These are phyloP conservation scores for Pseudomugil tenellus DNA, from an alignment of 2,797 vertebrate species.

Conservation along the genomic window DNA sequence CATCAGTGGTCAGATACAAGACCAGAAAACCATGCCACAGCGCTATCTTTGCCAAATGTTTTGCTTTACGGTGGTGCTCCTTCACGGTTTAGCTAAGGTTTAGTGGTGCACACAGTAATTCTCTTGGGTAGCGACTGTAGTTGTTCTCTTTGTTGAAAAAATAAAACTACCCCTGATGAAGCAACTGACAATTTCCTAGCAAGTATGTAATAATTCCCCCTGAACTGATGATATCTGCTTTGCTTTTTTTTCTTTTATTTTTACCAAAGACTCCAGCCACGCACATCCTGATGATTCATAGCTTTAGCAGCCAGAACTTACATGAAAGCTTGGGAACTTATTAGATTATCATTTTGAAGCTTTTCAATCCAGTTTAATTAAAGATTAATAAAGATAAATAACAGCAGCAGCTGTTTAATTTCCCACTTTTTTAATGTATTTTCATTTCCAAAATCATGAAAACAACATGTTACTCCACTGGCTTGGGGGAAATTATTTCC, in stretches of 20 bases:
- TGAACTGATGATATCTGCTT: not conserved
- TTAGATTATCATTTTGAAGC: not conserved
- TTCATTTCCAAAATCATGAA: too few relatives aligned
- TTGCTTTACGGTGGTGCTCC: not conserved
- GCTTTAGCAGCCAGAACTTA: not conserved
- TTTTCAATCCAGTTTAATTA: not conserved
- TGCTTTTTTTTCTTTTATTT: too few relatives aligned
- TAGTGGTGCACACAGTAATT: not conserved
- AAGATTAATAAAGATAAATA: too few relatives aligned
- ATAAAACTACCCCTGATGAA: not conserved
- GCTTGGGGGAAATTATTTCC: not conserved
- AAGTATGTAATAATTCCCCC: not conserved
- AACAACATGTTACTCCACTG: not conserved
- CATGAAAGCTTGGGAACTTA: not conserved
- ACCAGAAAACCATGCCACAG: not conserved
- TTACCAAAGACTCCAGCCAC: not conserved
- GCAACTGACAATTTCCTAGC: too few relatives aligned
- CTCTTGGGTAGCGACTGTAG: not conserved
- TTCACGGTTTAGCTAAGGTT: not conserved
- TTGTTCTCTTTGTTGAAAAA: not conserved
- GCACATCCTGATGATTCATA: not conserved
- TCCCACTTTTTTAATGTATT: too few relatives aligned
- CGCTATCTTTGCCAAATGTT: not conserved
- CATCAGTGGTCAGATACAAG: not conserved
- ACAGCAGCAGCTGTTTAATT: too few relatives aligned